A percentile compares a stretch with the other conserved stretches of the same genome.
Conservation (phyloP, 2,888 invertebrate species). For the Sinelater perroti region DNA sequence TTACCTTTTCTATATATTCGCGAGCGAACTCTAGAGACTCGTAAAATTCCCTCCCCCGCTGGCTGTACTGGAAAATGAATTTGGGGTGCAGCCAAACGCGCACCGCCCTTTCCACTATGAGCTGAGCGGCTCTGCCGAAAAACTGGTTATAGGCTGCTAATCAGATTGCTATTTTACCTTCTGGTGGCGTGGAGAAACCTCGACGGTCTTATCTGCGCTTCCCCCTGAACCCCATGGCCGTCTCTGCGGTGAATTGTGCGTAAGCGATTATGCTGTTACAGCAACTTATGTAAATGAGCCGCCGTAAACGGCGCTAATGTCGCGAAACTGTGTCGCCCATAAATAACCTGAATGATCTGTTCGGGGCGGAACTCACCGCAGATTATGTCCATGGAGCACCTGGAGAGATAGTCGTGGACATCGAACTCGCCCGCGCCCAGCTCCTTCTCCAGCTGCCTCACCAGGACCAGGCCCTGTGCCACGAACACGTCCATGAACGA, state of each 20-base stretch:
- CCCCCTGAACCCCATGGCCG: slow-evolving; percentile 74
- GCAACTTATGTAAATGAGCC: slow-evolving; percentile 9
- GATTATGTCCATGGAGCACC: slow-evolving; percentile 70
- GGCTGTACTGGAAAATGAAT: slow-evolving; percentile 16
- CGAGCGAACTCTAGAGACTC: slow-evolving; percentile 2
- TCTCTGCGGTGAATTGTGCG: slow-evolving; percentile 63
- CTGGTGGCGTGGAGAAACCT: slow-evolving; percentile 17
- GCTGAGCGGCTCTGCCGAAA: slow-evolving; percentile 11
- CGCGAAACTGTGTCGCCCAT: slow-evolving; percentile 11
- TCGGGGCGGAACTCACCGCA: slow-evolving; percentile 61
- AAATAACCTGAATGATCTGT: slow-evolving; percentile 11
- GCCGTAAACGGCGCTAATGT: slow-evolving; percentile 11
- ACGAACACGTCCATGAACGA: slow-evolving; percentile 70
- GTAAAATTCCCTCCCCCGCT: slow-evolving; percentile 3
- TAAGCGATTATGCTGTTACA: slow-evolving; percentile 11
- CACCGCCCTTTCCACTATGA: slow-evolving; percentile 12
- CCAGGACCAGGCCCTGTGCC: slow-evolving; percentile 65
- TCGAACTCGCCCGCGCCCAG: slow-evolving; percentile 62
- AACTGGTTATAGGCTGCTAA: no score
- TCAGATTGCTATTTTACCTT: slow-evolving; percentile 13
- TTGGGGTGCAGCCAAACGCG: slow-evolving; percentile 23
- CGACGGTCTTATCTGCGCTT: slow-evolving; percentile 59
- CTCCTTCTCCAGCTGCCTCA: slow-evolving; percentile 59
- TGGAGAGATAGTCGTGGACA: slow-evolving; percentile 65
- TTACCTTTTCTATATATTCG: slow-evolving; percentile 13